Conservation (phyloP, 1,140 invertebrate species). For the Halictus rubicundus region DNA sequence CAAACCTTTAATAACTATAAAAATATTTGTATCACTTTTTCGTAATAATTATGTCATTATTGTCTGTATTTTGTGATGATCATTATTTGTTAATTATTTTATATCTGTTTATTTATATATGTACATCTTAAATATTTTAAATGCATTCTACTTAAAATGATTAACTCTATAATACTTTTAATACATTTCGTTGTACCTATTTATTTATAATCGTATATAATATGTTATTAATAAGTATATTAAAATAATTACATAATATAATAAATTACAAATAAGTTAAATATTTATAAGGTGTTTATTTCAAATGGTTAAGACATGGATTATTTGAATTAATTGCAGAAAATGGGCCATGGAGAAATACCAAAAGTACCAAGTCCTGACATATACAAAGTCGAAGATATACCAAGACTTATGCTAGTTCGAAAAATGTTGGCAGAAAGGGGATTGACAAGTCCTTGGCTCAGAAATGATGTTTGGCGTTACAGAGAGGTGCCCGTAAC, state of each 20-base stretch:
- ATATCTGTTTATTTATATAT: too few species aligned
- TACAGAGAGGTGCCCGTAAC: slow-evolving; percentile 79
- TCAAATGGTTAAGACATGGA: slow-evolving; percentile 1
- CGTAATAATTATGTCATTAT: too few species aligned
- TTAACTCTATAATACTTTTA: too few species aligned
- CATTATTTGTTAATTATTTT: too few species aligned
- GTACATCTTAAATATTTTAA: too few species aligned
- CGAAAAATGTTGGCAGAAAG: slow-evolving; percentile 84
- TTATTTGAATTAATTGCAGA: slow-evolving; percentile 46
- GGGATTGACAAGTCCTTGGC: slow-evolving; percentile 92
- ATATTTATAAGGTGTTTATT: background rate
- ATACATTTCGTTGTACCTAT: too few species aligned
- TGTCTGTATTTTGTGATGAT: too few species aligned
- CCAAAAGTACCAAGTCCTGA: slow-evolving; percentile 85
- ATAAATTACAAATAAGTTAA: background rate
- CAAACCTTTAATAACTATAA: background rate
- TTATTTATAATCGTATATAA: background rate
- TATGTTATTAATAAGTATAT: background rate
- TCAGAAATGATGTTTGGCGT: slow-evolving; percentile 91
- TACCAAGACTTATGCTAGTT: slow-evolving; percentile 83
- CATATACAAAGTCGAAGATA: slow-evolving; percentile 87
- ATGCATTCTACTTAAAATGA: too few species aligned
- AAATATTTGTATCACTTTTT: background rate
- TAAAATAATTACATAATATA: background rate
- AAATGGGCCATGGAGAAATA: slow-evolving; percentile 81